Base-by-base conservation (phyloP, 1,140 invertebrate genomes). In the Penaeus chinensis region DNA sequence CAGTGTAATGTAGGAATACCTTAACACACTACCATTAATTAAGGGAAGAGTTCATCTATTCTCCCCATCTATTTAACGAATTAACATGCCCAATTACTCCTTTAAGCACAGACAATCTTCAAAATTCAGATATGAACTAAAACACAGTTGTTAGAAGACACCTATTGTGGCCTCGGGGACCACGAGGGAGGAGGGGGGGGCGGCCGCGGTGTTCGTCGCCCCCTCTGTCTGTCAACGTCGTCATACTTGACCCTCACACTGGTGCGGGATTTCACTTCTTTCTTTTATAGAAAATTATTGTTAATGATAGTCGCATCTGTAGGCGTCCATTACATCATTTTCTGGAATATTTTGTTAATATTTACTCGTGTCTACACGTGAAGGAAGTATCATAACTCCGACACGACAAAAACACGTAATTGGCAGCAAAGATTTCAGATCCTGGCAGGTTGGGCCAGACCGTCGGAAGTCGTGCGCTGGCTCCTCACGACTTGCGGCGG, bases 371-470 rank as follows among this genome's bases (percentile, higher is more conserved):
- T 77, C 84, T 61, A 24, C 74, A n/a, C 27, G 84, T 80, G 84
- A 79, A 80, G 62, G 74, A 85, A 66, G 63, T 85, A 24, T 80
- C 63, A 79, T 74, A 65, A 85, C 61, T 79, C 60, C 63, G 77
- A 76, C 69, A 77, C 61, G 71, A 80, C 76, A 85, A 85, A 85
- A 84, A 84, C 62, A 79, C 76, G 84, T 85, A 85, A 85, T 85
- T 85, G 84, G 84, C 84, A 85, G 84, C 84, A n/a, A 80, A 85
- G 74, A 69, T 85, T 80, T 79, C 84, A 27, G 32, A 79, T 80
- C 42, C 76, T 80, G 77, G 84, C 84, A 69, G 62, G 77, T 65
- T 54, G 22, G 47, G 76, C 22, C 13, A 19, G 76, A 42, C 22
- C 76, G 65, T 80, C 84, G 78, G 84, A 60, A 66, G 62, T 79